A percentile compares a stretch with the other conserved stretches of the same genome.
phyloP scores from a whole-genome alignment of 2,113 vertebrate genomes.

The Nansenia antarctica region DNA sequence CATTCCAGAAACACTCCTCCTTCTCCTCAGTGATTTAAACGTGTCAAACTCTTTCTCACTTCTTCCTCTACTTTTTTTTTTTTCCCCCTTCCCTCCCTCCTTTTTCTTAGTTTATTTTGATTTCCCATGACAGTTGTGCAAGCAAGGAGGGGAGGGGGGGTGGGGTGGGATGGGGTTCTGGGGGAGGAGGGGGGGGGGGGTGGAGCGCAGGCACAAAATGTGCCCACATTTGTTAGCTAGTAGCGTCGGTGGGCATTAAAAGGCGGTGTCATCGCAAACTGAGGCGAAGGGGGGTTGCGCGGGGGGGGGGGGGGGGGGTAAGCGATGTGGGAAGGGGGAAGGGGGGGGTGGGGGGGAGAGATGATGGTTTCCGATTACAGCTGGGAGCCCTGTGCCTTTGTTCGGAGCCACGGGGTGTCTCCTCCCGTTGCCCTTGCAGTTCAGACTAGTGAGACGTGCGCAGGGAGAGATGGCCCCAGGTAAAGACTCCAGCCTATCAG shows the following conservation, averaged over 20 bases:
- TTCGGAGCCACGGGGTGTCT: constrained; percentile 55
- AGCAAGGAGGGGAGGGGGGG: too few species aligned
- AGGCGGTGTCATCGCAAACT: constrained; percentile 18
- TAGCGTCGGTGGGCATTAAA: constrained; percentile 49
- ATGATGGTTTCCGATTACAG: constrained; percentile 61
- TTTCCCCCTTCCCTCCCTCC: background rate
- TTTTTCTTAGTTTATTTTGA: too few species aligned
- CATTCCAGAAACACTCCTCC: constrained; percentile 62
- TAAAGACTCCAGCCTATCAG: constrained; percentile 55
- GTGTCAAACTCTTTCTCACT: constrained; percentile 33
- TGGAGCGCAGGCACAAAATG: constrained; percentile 40
- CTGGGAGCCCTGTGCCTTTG: constrained; percentile 54
- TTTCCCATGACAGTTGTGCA: too few species aligned
- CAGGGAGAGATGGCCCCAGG: constrained; percentile 55
- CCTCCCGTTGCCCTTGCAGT: constrained; percentile 64
- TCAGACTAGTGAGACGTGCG: constrained; percentile 39
- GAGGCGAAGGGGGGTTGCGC: background rate
- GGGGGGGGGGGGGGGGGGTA: constrained; percentile 25
- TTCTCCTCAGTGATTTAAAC: constrained; percentile 42
- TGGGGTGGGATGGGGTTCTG: too few species aligned
- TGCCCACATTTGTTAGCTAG: constrained; percentile 39
- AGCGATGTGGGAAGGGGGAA: constrained; percentile 14
- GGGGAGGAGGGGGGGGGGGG: too few species aligned
- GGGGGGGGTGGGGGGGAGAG: constrained; percentile 18
- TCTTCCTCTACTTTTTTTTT: constrained; percentile 25